Evolutionary conservation across 2,888 invertebrate species (phyloP), one percentile per base, ranked within the genome.

Genomic region (Platypus cylindrus): DNA sequence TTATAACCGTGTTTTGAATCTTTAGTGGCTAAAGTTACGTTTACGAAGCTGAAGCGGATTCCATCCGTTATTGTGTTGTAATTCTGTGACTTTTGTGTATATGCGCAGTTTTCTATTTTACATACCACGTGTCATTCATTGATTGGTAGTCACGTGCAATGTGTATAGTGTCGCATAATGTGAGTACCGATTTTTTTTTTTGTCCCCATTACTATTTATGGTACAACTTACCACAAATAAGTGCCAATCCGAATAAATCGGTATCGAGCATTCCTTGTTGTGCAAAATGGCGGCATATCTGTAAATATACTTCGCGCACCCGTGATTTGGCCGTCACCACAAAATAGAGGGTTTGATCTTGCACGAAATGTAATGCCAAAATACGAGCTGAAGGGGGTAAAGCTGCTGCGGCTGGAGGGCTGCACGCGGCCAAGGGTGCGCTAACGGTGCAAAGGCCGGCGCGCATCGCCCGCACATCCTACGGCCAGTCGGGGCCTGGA

Each of bases 211-310:
- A n/a, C n/a, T n/a, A n/a, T n/a, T n/a, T n/a, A n/a, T n/a, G n/a
- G n/a, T n/a, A n/a, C n/a, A n/a, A 68, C 76, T 75, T 62, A 86
- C 86, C 86, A 71, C 78, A 78, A 58, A 80, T 71, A 55, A 81
- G 70, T 53, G 86, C 84, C 60, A 89, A 67, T 56, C 86, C 86
- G 67, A 87, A 87, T 53, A 86, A 75, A 58, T 85, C 81, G 56
- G 78, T 77, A 65, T 86, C 85, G 64, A 75, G 73, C 73, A 86
- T 78, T 63, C 81, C 82, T 66, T 79, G 76, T 59, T 82, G 74
- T 56, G 77, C 76, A 53, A 85, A 76, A 65, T 85, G 79, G 44
- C 75, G 69, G 61, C 78, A 79, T 67, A 82, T 80, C 62, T 84
- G 76, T 51, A 75, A 71, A 59, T 83, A 82, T 48, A 87, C 73